Conservation (phyloP, 2,888 invertebrate species). For the Meiosimyza decipiens region DNA sequence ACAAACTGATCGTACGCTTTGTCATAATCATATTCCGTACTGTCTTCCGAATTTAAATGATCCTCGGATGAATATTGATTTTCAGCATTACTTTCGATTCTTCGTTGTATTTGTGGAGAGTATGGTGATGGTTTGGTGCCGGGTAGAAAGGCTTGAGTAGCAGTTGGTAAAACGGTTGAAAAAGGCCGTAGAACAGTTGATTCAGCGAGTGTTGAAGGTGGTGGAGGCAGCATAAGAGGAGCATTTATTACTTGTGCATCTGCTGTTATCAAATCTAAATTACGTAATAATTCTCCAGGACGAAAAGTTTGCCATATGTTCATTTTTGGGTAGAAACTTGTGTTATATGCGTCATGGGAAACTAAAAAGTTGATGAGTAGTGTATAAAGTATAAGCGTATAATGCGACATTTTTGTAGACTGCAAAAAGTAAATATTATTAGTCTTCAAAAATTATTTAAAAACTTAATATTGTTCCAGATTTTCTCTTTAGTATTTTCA, state of each 20-base stretch:
- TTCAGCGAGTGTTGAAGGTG: neutral
- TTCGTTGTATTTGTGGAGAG: conserved; percentile 27
- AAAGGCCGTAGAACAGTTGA: neutral
- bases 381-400: too few relatives aligned
- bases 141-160: neutral
- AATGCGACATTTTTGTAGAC: neutral
- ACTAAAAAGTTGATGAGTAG: neutral
- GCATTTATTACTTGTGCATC: conserved; percentile 35
- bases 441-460: neutral
- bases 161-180: conserved; percentile 6
- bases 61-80: conserved; percentile 39
- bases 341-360: neutral
- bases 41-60: conserved; percentile 42
- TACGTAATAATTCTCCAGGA: conserved; percentile 43
- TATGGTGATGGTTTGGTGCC: neutral
- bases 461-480: neutral
- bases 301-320: conserved; percentile 34
- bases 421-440: neutral
- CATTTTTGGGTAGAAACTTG: neutral
- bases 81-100: conserved; percentile 35
- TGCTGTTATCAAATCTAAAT: conserved; percentile 41
- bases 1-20: conserved; percentile 62
- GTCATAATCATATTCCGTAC: conserved; percentile 54
- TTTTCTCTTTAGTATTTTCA: neutral
- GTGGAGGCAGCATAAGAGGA: neutral